Base-by-base conservation (phyloP, 2,113 vertebrate genomes). In the Mesembrinibis cayennensis region DNA sequence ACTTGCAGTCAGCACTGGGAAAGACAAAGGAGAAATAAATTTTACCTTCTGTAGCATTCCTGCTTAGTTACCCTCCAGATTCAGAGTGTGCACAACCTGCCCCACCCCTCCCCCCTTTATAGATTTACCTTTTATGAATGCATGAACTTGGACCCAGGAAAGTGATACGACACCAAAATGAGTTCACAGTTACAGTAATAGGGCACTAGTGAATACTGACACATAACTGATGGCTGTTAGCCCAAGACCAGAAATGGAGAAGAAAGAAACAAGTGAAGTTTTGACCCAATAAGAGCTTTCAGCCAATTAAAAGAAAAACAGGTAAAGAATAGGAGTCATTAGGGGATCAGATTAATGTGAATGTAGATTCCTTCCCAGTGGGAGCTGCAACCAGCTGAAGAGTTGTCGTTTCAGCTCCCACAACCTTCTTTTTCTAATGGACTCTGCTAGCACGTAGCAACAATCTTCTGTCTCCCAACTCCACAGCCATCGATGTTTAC, bases 311-410 rank as follows among this genome's bases (percentile, higher is more conserved):
- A 89, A 82, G 8, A 49, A 95, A 88, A 85, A 18, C 44, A 52
- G 36, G 19, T 74, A 85, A 93, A 94, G 2, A 87, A 94, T 73
- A 96, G 91, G 94, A 97, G 94, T 97, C 76, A 88, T 92, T 97
- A 96, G 91, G 96, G 95, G 95, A 97, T 90, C 79, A 89, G 25
- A 90, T 96, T 82, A 93, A 94, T 91, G 87, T 91, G 92, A 96
- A 97, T 95, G 96, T 93, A 97, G 95, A 96, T 94, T 93, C 40
- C 80, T 96, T 90, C 71, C 73, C 44, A 45, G 56, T 87, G 93
- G 73, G 88, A 97, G 89, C 89, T 84, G 61, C 61, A 80, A 45
- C 44, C 79, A 61, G 62, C 58, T 94, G 66, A 91, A 93, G 56
- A 90, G 84, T 61, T 95, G 70, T 76, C 1, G 5, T 86, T 91